Evolutionary conservation across 2,888 invertebrate genomes (phyloP).

Genomic region (Synergus laeviventris): DNA sequence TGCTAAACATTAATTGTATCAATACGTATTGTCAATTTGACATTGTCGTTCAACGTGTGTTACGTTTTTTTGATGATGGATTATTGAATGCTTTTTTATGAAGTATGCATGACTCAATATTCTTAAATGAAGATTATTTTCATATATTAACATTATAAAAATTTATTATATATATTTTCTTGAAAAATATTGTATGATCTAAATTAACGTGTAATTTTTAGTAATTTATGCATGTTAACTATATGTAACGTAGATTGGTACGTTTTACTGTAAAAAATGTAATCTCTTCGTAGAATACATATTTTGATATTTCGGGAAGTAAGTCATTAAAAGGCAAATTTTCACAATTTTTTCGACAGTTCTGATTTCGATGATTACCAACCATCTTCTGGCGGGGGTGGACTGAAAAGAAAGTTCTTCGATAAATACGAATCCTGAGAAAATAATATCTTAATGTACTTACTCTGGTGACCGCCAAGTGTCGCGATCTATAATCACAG

Average conservation of each 20-base stretch:
- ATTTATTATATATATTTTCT: not conserved
- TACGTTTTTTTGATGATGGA: not conserved
- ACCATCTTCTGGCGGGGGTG: constrained; percentile 66
- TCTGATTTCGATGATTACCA: constrained; percentile 61
- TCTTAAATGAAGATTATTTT: no score
- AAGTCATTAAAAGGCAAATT: not conserved
- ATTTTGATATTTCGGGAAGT: constrained; percentile 18
- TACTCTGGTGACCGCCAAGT: constrained; percentile 71
- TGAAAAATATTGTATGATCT: not conserved
- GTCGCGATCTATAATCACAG: constrained; percentile 64
- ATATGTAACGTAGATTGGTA: not conserved
- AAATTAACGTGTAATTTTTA: not conserved
- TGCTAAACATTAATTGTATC: not conserved
- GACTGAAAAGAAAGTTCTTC: constrained; percentile 59
- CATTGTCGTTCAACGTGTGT: not conserved
- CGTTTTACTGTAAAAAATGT: not conserved
- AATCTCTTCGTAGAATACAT: not conserved
- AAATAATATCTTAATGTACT: constrained; percentile 48
- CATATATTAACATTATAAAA: no score
- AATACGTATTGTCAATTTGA: not conserved
- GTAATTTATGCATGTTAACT: not conserved
- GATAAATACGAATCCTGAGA: constrained; percentile 21
- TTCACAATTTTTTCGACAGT: not conserved
- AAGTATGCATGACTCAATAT: no score
- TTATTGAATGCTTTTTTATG: no score